Base-by-base conservation (phyloP, 2,888 invertebrate genomes). In the Cryptocephalus primarius region DNA sequence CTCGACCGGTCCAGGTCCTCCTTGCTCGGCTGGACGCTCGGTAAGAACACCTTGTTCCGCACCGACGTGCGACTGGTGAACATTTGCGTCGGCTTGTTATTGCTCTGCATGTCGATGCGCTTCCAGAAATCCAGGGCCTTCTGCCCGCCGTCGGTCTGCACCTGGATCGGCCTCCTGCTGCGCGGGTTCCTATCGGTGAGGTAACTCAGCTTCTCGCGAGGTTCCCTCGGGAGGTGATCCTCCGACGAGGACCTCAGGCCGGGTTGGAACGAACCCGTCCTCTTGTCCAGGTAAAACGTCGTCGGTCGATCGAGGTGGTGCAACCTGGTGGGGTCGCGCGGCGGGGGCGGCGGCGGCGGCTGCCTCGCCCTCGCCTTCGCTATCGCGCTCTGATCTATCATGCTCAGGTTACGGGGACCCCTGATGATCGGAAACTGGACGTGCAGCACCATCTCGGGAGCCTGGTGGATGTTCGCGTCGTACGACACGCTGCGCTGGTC, bases 101-200 rank as follows among this genome's bases (percentile, higher is more conserved):
- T 41, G 33, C 55, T 51, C 14, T 51, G 48, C 22, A 45, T 52
- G 40, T 79, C 81, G 55, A 79, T 74, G 64, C 77, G 77, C 55
- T 76, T 78, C 81, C 80, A 82, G 64, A 78, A 80, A 42, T 81
- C 77, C 32, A 78, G 73, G 8, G 79, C 77, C 59, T 75, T 76
- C 51, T 75, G 70, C 33, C 64, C 55, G 34, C 50, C 55, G 67
- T 49, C 71, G 64, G 71, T 66, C 63, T 81, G 73, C 50, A 85
- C 77, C 58, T 83, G 80, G 55, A 86, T 83, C 33, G 85, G 85
- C 61, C 81, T 78, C 39, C 85, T 71, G 49, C 85, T 85, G 58
- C 85, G 73, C 0, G 85, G 85, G 50, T 79, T 79, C 55, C 82
- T 80, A 67, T 85, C 85, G 2, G 84, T 80, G 47, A 82, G 76